phyloP scores from a whole-genome alignment of 2,113 vertebrate genomes.

The Macrotus californicus region DNA sequence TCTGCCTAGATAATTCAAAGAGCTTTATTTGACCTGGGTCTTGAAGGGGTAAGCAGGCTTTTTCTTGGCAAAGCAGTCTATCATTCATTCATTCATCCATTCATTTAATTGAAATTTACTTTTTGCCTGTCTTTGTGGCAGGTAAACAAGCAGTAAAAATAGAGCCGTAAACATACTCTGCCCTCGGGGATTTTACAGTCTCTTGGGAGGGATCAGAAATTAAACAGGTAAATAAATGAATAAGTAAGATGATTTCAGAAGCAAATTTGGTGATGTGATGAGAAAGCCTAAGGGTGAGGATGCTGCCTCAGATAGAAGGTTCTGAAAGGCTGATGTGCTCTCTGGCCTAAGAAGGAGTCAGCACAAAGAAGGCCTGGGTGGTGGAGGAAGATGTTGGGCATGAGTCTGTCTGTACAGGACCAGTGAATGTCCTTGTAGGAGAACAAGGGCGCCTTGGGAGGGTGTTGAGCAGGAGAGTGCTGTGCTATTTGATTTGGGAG shows the following conservation, averaged over 20 bases:
- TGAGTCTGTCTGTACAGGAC: neutral
- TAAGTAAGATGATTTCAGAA: neutral
- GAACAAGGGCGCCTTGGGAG: neutral
- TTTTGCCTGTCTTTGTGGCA: neutral
- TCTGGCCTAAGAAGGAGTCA: neutral
- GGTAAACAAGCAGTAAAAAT: neutral
- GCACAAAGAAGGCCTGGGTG: neutral
- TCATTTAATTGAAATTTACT: neutral
- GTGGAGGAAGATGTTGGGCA: neutral
- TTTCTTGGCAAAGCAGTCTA: neutral
- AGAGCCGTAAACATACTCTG: neutral
- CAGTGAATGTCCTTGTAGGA: neutral
- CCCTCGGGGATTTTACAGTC: neutral
- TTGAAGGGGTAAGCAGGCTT: neutral
- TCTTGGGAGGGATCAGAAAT: neutral
- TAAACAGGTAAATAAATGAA: neutral
- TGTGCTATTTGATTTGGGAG: neutral
- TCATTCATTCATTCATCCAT: neutral
- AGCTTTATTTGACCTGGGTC: neutral
- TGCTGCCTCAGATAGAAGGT: neutral
- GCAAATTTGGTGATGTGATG: neutral
- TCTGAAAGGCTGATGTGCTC: neutral
- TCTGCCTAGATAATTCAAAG: neutral
- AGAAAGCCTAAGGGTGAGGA: neutral
- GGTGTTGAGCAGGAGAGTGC: neutral